phyloP scores from a whole-genome alignment of 2,113 vertebrate species.

The Toxotes jaculatrix region DNA sequence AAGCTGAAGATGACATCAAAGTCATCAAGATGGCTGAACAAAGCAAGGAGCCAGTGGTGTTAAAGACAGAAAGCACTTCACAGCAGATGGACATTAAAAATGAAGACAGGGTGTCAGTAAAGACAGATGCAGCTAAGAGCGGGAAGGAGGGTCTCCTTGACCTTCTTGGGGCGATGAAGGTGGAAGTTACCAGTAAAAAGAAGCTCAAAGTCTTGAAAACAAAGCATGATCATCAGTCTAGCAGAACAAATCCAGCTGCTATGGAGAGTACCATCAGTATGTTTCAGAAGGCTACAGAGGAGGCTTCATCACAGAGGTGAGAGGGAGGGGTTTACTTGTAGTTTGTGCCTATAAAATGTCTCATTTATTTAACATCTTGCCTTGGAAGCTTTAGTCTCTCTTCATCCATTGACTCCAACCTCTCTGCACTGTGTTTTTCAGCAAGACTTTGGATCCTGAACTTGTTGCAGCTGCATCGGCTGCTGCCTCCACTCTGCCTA shows the following conservation, averaged over 20 bases:
- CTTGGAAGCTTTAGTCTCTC: not conserved
- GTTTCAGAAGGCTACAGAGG: constrained; percentile 73
- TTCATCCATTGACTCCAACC: not conserved
- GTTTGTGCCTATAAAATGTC: not conserved
- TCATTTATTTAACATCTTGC: not conserved
- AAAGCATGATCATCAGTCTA: constrained; percentile 51
- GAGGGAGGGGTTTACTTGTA: not conserved
- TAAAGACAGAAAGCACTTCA: constrained; percentile 9
- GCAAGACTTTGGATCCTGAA: constrained; percentile 81
- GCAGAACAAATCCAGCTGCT: constrained; percentile 6
- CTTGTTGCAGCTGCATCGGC: constrained; percentile 89
- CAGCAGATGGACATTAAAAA: constrained; percentile 6
- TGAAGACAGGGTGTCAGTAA: not conserved
- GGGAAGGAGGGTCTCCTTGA: constrained; percentile 85
- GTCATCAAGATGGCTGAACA: not conserved
- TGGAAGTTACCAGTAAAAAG: constrained; percentile 86
- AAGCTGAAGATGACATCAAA: constrained; percentile 10
- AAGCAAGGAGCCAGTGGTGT: constrained; percentile 14
- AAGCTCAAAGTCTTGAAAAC: constrained; percentile 75
- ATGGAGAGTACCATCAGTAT: constrained; percentile 69
- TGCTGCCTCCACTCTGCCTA: constrained; percentile 88
- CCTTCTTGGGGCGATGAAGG: constrained; percentile 90
- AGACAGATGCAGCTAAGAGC: constrained; percentile 30
- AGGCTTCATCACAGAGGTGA: constrained; percentile 82
- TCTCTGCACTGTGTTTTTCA: constrained; percentile 40